Evolutionary conservation across 1,140 invertebrate genomes (phyloP).

Genomic region (Leptinotarsa defecta): DNA sequence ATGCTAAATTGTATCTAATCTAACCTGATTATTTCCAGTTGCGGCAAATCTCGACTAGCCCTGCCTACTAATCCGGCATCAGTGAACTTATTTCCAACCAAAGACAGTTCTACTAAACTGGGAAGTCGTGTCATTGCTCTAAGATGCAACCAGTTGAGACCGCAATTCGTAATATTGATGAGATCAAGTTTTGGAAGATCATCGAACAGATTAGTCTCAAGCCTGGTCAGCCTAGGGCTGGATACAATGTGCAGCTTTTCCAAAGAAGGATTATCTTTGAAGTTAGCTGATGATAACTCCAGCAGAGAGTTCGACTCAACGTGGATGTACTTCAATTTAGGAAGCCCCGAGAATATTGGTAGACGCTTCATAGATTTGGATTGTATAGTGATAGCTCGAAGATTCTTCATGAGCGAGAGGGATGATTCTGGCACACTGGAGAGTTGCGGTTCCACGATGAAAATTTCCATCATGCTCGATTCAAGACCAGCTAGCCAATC

Average conservation of each 20-base stretch:
- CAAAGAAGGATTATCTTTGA: slow-evolving; percentile 72
- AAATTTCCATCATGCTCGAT: slow-evolving; percentile 77
- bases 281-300: slow-evolving; percentile 72
- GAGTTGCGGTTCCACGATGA: slow-evolving; percentile 80
- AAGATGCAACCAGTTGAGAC: slow-evolving; percentile 78
- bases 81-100: slow-evolving; percentile 72
- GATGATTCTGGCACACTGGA: slow-evolving; percentile 77
- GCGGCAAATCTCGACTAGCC: slow-evolving; percentile 73
- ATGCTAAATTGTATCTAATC: too few species aligned
- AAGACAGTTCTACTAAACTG: slow-evolving; percentile 70
- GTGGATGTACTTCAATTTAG: slow-evolving; percentile 68
- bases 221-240: slow-evolving; percentile 65
- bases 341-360: slow-evolving; percentile 68
- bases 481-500: slow-evolving; percentile 81
- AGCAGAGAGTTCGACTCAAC: slow-evolving; percentile 71
- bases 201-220: slow-evolving; percentile 76
- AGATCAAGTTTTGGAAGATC: slow-evolving; percentile 73
- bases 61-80: slow-evolving; percentile 80
- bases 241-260: slow-evolving; percentile 77
- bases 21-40: slow-evolving; percentile 66
- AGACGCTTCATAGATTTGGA: slow-evolving; percentile 73
- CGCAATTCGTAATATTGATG: slow-evolving; percentile 79
- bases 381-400: slow-evolving; percentile 82
- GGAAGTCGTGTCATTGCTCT: slow-evolving; percentile 73
- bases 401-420: slow-evolving; percentile 71